These are phyloP conservation scores for Tetranychus cinnabarinus DNA, from an alignment of 1,140 invertebrate species.

Conservation along the genomic window DNA sequence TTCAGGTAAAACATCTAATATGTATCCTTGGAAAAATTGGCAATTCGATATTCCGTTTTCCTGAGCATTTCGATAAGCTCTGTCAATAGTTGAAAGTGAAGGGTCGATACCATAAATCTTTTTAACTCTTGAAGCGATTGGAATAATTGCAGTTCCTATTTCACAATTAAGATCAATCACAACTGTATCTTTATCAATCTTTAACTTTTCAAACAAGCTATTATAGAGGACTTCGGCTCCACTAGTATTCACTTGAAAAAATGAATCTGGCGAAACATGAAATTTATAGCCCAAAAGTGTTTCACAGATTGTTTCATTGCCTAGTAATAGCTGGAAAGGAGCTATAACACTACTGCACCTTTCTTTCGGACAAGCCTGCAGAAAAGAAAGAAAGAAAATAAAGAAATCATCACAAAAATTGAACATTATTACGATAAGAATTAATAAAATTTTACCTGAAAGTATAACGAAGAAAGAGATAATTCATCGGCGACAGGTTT, in stretches of 20 bases:
- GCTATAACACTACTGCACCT: background rate
- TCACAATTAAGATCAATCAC: conserved; percentile 88
- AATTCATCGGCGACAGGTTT: background rate
- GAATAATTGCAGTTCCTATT: conserved; percentile 70
- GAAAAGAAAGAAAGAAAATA: background rate
- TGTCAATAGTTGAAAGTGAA: background rate
- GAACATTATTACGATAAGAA: background rate
- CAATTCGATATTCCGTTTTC: background rate
- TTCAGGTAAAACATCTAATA: background rate
- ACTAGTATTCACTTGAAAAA: conserved; percentile 67
- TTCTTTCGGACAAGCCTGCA: background rate
- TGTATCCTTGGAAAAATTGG: background rate
- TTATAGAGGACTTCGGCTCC: conserved; percentile 66
- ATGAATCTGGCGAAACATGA: conserved; percentile 71
- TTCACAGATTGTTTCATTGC: conserved; percentile 39
- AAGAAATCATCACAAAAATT: background rate
- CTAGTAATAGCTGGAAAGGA: background rate
- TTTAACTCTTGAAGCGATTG: conserved; percentile 28
- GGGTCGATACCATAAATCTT: background rate
- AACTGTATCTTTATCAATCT: conserved; percentile 33
- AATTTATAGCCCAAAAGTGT: conserved; percentile 54
- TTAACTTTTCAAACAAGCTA: conserved; percentile 41
- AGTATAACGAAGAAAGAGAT: background rate
- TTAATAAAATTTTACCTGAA: background rate
- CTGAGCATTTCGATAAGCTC: background rate